Evolutionary conservation across 2,888 invertebrate genomes (phyloP), one percentile per base, ranked within the genome.

Genomic region (Drosophila fulvimacula): DNA sequence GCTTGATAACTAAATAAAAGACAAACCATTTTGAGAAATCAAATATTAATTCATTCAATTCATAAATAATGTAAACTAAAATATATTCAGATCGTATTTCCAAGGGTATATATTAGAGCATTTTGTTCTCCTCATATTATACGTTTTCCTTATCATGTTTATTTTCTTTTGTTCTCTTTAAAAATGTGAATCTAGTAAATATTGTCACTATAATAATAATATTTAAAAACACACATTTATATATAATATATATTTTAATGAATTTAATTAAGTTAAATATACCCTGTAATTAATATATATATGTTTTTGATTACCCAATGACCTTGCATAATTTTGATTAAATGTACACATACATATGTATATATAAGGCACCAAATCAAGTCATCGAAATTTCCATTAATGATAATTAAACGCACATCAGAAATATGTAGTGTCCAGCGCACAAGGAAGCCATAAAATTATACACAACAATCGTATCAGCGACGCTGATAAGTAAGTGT

Each of bases 401-500:
- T 62, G 32, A 55, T 51, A 62, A 72, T 69, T 52, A 56, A 21
- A 55, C 17, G 60, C 11, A 59, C 34, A 62, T 19, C 24, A 39
- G 30, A 48, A 13, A 61, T 27, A 24, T 24, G n/a, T 24, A n/a
- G 19, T 21, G 34, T n/a, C 32, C 42, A 41, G 11, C 24, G 10
- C 48, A 27, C 9, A 38, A 59, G 69, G 68, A 82, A 73, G 81
- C 68, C 81, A 66, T 73, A 84, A 58, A 67, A 61, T 32, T 51
- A n/a, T 1, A 11, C 57, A 52, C 49, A 66, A 58, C 59, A 69
- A n/a, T 56, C 60, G 32, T 63, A 69, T 61, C 63, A 65, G 42
- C 69, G 64, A 30, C 9, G 44, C 64, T 74, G 79, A 79, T 79
- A 76, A 79, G 59, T 79, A 76, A 79, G 59, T 42, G 11, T 15